A percentile compares a stretch with the other conserved stretches of the same genome.
Conservation (phyloP, 2,888 invertebrate species). For the Beris morrisii region DNA sequence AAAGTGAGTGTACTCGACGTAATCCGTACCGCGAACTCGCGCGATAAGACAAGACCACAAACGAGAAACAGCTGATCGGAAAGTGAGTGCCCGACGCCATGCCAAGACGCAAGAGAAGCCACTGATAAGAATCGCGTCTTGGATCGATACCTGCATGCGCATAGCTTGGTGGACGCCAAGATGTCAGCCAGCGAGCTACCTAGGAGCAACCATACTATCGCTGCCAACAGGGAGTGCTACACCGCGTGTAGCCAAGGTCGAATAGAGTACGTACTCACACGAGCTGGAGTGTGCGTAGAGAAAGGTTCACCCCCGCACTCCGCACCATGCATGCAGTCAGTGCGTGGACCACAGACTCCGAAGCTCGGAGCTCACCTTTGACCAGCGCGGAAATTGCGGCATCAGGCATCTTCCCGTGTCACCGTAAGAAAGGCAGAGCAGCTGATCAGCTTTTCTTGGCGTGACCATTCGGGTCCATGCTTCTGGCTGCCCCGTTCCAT, state of each 20-base stretch:
- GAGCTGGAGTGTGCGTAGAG: conserved; percentile 4
- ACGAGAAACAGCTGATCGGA: no score
- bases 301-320: background rate
- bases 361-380: background rate
- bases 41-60: no score
- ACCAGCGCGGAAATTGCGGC: background rate
- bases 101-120: no score
- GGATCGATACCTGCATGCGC: no score
- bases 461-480: background rate
- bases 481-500: background rate
- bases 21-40: no score
- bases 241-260: conserved; percentile 11
- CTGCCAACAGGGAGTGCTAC: background rate
- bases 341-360: conserved; percentile 1
- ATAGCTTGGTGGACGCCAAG: no score
- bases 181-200: no score
- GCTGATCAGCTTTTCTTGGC: conserved; percentile 21
- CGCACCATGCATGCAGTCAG: background rate
- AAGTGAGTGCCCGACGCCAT: no score
- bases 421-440: conserved; percentile 6
- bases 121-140: no score
- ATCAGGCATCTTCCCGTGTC: background rate
- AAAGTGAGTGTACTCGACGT: no score
- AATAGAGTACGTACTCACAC: conserved; percentile 22
- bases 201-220: background rate